Evolutionary conservation across 1,140 invertebrate genomes (phyloP), one percentile per base, ranked within the genome.

Genomic region (Elysia chlorotica): DNA sequence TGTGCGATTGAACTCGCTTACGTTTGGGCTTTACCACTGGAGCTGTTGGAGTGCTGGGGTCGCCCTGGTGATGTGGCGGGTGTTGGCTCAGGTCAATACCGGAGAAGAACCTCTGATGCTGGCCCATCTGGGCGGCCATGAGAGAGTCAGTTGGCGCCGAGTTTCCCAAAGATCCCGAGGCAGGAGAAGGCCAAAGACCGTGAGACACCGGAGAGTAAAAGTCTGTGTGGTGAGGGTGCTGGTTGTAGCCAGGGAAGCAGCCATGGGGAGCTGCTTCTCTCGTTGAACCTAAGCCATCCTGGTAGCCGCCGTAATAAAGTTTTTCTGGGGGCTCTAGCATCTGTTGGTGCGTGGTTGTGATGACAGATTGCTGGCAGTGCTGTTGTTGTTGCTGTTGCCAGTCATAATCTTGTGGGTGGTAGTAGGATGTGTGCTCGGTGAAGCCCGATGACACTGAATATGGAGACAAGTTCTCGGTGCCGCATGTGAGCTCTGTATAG

Each of bases 21-120:
- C 83, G 73, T 71, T 85, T 85, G 25, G 81, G 76, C 69, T 82
- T 83, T 33, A n/a, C 61, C 54, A 17, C 30, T 63, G 28, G 54
- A 2, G 35, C 61, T 10, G 66, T 36, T 30, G 35, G 2, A 31
- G 56, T 17, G 28, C 25, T 71, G n/a, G 69, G 2, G 56, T 54
- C 30, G 57, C 62, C 10, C 74, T 77, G 33, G 25, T 73, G 25
- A 61, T 41, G 14, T 17, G 25, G 10, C n/a, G 28, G 23, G 53
- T 71, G 33, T 30, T 67, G 38, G 62, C 65, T 25, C 31, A 76
- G 19, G 56, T 62, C 38, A 65, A 70, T 31, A n/a, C 69, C 69
- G 38, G 69, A 71, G 38, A 63, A 71, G 38, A 62, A 63, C 30
- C 54, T 17, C 19, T 33, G 25, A 28, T 57, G 37, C 30, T 21